A percentile compares a stretch with the other conserved stretches of the same genome.
Evolutionary conservation across 2,888 invertebrate species (phyloP).

Genomic region (Hyposoter dolosus): DNA sequence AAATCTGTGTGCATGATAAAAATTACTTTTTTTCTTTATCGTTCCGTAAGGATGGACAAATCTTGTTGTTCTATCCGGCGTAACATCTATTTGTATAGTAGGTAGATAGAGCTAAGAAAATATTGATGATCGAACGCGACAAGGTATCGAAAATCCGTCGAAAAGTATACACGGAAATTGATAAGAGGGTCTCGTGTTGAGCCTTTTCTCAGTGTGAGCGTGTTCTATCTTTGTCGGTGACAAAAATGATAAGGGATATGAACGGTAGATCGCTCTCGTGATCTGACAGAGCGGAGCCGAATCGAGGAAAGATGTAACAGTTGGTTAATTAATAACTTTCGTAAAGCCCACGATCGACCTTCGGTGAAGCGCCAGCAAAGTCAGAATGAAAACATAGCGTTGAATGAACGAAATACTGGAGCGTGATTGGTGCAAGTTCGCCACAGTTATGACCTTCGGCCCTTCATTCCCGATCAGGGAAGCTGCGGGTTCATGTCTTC

Average conservation of each 20-base stretch:
- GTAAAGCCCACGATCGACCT: neutral
- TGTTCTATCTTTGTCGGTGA: constrained; percentile 41
- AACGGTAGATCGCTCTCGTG: constrained; percentile 36
- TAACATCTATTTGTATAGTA: constrained; percentile 52
- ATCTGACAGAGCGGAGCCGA: constrained; percentile 1
- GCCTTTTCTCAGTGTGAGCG: constrained; percentile 48
- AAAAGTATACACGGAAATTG: constrained; percentile 60
- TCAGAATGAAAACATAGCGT: neutral
- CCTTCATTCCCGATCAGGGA: neutral
- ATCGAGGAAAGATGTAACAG: neutral
- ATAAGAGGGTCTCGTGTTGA: constrained; percentile 51
- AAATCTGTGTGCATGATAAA: constrained; percentile 3
- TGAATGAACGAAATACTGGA: neutral
- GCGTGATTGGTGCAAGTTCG: neutral
- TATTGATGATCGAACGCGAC: constrained; percentile 61
- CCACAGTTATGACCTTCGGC: neutral
- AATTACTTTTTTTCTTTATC: neutral
- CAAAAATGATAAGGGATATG: constrained; percentile 54
- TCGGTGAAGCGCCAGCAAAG: neutral
- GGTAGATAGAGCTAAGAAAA: constrained; percentile 44
- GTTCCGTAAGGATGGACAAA: neutral
- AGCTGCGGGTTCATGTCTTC: neutral
- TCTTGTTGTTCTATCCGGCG: constrained; percentile 39
- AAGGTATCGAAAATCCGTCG: constrained; percentile 65
- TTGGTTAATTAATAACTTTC: constrained; percentile 24